phyloP scores from a whole-genome alignment of 2,888 invertebrate species.

The Glaucopsyche alexis region DNA sequence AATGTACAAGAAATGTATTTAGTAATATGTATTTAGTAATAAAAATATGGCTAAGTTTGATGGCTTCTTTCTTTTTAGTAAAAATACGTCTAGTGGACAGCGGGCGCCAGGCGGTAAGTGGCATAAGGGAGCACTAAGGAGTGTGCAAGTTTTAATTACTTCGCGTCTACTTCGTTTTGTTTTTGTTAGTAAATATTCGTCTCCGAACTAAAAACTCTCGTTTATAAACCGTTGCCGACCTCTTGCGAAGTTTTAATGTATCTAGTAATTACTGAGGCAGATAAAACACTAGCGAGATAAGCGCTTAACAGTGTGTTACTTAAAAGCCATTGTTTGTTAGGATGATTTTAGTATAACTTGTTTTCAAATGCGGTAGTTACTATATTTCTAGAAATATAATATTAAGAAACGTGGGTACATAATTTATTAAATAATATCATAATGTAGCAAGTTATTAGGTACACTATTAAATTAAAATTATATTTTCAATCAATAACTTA shows the following conservation, averaged over 20 bases:
- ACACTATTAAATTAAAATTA: no score
- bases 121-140: conserved; percentile 31
- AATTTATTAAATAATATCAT: no score
- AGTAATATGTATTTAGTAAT: no score
- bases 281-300: conserved; percentile 34
- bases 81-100: background rate
- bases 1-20: no score
- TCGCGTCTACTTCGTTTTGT: conserved; percentile 61
- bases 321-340: conserved; percentile 4
- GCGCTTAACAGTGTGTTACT: conserved; percentile 1
- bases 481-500: no score
- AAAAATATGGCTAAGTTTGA: background rate
- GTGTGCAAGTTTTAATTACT: conserved; percentile 73
- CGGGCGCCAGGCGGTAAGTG: conserved; percentile 8
- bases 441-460: no score
- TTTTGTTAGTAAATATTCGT: conserved; percentile 58
- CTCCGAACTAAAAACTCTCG: conserved; percentile 64
- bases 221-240: conserved; percentile 59
- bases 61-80: background rate
- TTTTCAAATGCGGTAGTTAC: background rate
- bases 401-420: background rate
- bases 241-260: conserved; percentile 53
- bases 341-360: background rate
- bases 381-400: background rate
- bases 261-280: conserved; percentile 40